These are phyloP conservation scores for Prinia subflava DNA, from an alignment of 2,113 vertebrate genomes.

Conservation along the genomic window DNA sequence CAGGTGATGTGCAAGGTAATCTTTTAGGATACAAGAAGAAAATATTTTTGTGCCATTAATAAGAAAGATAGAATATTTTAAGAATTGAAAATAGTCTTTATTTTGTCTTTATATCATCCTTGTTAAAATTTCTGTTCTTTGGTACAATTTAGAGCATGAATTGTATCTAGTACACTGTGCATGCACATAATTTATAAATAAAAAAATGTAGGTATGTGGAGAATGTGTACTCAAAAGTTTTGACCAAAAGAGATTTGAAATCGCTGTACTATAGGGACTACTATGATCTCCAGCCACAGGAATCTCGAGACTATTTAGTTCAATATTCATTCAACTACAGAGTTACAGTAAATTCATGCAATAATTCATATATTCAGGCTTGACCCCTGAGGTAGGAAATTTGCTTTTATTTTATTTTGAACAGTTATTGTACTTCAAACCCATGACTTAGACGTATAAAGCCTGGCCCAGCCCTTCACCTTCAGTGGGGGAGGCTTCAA, in stretches of 20 bases:
- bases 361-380: too few relatives aligned
- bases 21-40: neutral
- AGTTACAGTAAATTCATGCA: neutral
- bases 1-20: neutral
- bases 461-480: neutral
- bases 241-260: neutral
- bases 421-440: neutral
- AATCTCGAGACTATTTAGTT: neutral
- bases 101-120: neutral
- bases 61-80: neutral
- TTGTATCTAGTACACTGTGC: too few relatives aligned
- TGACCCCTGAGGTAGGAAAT: neutral
- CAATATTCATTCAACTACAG: neutral
- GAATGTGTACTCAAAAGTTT: accelerated
- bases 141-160: neutral
- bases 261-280: neutral
- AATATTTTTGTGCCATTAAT: neutral
- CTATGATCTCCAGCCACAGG: neutral
- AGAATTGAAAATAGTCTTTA: neutral
- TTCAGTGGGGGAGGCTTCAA: neutral
- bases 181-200: neutral
- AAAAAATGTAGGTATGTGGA: neutral
- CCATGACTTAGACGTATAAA: accelerated
- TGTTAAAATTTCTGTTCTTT: neutral
- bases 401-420: neutral